These are phyloP conservation scores for Phanerotoma sp. DNA, from an alignment of 2,888 invertebrate genomes.

Conservation along the genomic window DNA sequence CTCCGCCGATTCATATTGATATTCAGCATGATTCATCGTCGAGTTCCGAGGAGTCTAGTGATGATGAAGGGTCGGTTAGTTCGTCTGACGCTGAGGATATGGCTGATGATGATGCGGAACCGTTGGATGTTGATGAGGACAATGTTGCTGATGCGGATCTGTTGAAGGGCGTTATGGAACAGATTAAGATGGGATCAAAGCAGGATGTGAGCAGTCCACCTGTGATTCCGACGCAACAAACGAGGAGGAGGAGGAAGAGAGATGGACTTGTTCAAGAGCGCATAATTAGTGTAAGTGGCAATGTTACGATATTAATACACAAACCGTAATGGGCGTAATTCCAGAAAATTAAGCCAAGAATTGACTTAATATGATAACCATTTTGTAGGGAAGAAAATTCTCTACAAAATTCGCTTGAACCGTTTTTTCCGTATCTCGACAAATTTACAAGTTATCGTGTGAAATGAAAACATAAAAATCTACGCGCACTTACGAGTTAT, in stretches of 20 bases:
- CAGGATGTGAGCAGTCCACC: constrained; percentile 18
- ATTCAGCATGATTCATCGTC: constrained; percentile 52
- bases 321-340: no score
- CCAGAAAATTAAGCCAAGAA: no score
- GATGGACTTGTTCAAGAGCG: constrained; percentile 65
- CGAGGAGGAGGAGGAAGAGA: constrained; percentile 53
- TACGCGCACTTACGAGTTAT: no score
- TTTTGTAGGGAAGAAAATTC: no score
- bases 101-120: constrained; percentile 48
- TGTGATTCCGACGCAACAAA: constrained; percentile 39
- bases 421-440: no score
- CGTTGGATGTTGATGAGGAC: constrained; percentile 32
- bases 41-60: constrained; percentile 57
- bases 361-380: no score
- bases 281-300: constrained; percentile 66
- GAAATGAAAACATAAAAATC: no score
- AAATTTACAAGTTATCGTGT: no score
- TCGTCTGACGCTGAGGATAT: constrained; percentile 53
- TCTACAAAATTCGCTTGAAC: no score
- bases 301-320: no score
- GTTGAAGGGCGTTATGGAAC: constrained; percentile 3
- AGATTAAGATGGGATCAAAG: constrained; percentile 22
- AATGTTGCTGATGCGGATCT: constrained; percentile 34
- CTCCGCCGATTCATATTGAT: constrained; percentile 56
- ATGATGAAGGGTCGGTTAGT: constrained; percentile 48